Evolutionary conservation across 2,113 vertebrate species (phyloP), one percentile per base, ranked within the genome.

Genomic region (Cottus gobio): DNA sequence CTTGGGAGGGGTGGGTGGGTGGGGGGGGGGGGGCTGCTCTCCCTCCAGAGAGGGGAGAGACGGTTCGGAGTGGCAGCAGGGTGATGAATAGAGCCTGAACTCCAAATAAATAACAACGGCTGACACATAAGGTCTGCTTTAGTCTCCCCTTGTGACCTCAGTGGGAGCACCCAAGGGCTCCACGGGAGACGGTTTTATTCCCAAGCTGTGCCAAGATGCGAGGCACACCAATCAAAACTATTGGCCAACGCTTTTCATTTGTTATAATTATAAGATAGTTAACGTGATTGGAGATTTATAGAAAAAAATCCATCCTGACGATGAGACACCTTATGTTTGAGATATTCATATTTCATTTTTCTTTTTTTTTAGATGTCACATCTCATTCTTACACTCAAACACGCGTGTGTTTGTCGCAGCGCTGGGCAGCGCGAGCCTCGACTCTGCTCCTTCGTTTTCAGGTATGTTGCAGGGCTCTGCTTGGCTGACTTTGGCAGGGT

Each of bases 61-160:
- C 79, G 52, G 72, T 82, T 16, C 72, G 10, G 58, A 73, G 68
- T 76, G 86, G 77, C 78, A 73, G 61, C 80, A 46, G 28, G 4
- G 67, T 91, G 90, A 93, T 90, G 90, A 86, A 90, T 91, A 28
- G 85, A 90, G 87, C 70, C 77, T 75, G 67, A 88, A 78, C 75
- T 88, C 86, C 83, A 87, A 86, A 93, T 95, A 93, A 95, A 92
- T 91, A 92, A 92, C 48, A 28, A 77, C 30, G 64, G 69, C 75
- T 90, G 89, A 91, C 85, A 85, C 83, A 31, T 63, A 80, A 85
- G 90, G 83, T 87, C 90, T 92, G 91, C 87, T 89, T 79, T 56
- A 74, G 80, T 88, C 84, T 74, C 70, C 75, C 79, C 85, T 48
- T 69, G 76, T 93, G 91, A 93, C 87, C 91, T 80, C 73, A 71